Base-by-base conservation (phyloP, 2,888 invertebrate genomes). In the Cheilosia impressa region DNA sequence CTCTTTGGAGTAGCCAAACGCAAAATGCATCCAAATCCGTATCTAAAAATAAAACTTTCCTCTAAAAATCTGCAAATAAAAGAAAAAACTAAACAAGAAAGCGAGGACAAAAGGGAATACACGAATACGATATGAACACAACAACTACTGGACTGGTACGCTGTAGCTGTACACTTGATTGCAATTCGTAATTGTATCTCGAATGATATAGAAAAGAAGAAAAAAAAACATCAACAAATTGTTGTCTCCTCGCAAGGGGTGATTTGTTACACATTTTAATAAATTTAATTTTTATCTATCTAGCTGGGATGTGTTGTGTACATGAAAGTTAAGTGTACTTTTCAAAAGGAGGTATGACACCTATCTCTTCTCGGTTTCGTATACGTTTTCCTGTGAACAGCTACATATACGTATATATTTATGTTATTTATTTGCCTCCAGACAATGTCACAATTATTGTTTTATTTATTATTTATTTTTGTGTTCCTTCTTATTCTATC, bases 401-500 rank as follows among this genome's bases (percentile, higher is more conserved):
- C 22, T 41, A 19, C 13, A 15, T 15, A 24, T 4, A 13, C 4
- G 27, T 13, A 19, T n/a, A 15, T 55, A 0, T 60, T n/a, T n/a
- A 13, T 31, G 43, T 43, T 38, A 53, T 43, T 27, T 77, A 62
- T 65, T 80, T 76, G 80, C 66, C 65, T 84, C 53, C 75, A 84
- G 63, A 53, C 69, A 84, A 71, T 84, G 79, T 84, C 73, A 77
- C 77, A 62, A 71, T 76, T 65, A 71, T 76, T 69, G 47, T 69
- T 75, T 57, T 60, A 72, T 73, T 68, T 78, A 55, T 65, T 58
- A 53, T 68, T 52, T 75, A 27, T 50, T 19, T 53, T 34, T 63
- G 24, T 55, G 17, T 69, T 69, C 60, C 41, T n/a, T 57, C 45
- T 57, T 43, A 19, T 34, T 34, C 34, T 50, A 15, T 62, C 5